These are phyloP conservation scores for Phrynocephalus versicolor DNA, from an alignment of 2,113 vertebrate species.

Conservation along the genomic window DNA sequence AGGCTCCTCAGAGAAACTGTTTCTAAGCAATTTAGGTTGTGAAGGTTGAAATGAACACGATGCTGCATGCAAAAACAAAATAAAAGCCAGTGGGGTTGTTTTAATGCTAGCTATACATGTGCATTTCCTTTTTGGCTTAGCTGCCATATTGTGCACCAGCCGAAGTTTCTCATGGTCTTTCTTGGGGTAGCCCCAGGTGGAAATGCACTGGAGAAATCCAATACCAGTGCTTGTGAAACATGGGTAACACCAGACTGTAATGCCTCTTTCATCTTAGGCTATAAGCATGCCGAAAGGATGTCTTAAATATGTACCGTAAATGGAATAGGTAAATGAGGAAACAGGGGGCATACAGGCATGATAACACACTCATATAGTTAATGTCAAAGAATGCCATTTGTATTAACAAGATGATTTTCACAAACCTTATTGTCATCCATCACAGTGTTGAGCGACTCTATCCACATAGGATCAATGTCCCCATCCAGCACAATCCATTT, in stretches of 20 bases:
- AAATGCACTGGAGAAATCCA: neutral
- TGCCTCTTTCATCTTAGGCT: neutral
- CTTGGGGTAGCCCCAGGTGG: neutral
- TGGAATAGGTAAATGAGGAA: neutral
- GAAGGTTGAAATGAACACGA: neutral
- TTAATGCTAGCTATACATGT: no score
- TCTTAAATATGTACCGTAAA: neutral
- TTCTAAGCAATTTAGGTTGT: neutral
- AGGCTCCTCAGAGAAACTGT: neutral
- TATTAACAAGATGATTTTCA: neutral
- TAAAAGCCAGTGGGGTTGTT: neutral
- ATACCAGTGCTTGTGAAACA: neutral
- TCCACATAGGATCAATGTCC: conserved; percentile 79
- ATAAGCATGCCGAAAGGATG: neutral
- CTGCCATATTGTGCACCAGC: neutral
- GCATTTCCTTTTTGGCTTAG: no score
- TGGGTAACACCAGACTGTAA: neutral
- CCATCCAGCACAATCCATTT: conserved; percentile 82
- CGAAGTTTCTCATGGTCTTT: neutral
- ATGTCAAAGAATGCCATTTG: neutral
- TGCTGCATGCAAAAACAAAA: neutral
- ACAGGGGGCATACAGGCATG: neutral
- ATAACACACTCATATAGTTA: neutral
- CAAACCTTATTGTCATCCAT: conserved; percentile 81
- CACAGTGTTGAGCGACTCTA: conserved; percentile 80